These are phyloP conservation scores for Polyodon spathula DNA, from an alignment of 2,113 vertebrate species.

Conservation along the genomic window DNA sequence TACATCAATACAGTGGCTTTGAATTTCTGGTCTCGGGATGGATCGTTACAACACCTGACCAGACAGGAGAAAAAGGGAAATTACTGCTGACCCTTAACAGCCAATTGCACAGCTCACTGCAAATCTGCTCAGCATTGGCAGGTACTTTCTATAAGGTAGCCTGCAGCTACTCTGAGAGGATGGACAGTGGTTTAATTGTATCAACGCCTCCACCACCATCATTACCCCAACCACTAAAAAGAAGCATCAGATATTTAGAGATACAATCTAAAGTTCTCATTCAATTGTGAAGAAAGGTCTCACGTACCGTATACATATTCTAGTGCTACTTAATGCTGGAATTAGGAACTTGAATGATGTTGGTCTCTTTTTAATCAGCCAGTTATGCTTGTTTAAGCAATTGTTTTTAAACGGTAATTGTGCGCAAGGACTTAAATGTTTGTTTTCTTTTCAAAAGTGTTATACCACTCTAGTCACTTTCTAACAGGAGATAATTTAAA, in stretches of 20 bases:
- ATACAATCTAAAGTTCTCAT: no score
- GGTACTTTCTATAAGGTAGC: neutral
- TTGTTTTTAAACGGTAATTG: no score
- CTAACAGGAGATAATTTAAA: no score
- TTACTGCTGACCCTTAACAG: conserved; percentile 21
- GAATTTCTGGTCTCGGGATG: conserved; percentile 1
- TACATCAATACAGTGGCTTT: neutral
- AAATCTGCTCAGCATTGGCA: conserved; percentile 12
- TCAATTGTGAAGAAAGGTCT: no score
- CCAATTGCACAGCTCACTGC: conserved; percentile 11
- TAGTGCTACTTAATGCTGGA: no score
- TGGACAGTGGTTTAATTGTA: conserved; percentile 12
- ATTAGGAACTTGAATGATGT: no score
- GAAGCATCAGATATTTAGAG: neutral
- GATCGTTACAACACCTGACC: neutral
- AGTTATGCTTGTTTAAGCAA: no score
- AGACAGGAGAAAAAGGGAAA: conserved; percentile 4
- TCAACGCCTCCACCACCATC: neutral
- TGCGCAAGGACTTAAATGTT: no score
- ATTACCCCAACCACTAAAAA: neutral
- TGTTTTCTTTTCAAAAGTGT: no score
- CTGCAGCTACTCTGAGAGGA: conserved; percentile 1
- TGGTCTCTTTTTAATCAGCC: no score
- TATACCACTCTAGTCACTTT: no score
- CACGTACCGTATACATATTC: no score